Conservation (phyloP, 1,140 invertebrate species). For the Sitobion miscanthi region DNA sequence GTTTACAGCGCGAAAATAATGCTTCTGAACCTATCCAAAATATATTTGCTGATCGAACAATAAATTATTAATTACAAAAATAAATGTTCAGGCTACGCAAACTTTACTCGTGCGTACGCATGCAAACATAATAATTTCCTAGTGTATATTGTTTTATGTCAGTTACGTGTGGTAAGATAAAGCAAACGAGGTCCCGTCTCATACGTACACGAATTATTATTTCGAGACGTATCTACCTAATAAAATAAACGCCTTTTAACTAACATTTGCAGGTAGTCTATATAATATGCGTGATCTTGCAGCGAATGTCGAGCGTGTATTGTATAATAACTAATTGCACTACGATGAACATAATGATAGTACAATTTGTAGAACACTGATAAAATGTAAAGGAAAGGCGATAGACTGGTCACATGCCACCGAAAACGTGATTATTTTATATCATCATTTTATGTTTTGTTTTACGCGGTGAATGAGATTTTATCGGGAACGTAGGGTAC, state of each 20-base stretch:
- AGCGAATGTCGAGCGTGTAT: background rate
- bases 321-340: background rate
- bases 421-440: background rate
- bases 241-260: background rate
- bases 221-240: background rate
- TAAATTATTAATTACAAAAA: background rate
- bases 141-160: background rate
- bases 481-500: too few relatives aligned
- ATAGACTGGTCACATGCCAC: background rate
- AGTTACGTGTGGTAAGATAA: background rate
- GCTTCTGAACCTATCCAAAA: background rate
- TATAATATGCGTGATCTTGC: background rate
- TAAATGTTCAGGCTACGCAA: too few relatives aligned
- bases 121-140: background rate
- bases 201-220: background rate
- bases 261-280: background rate
- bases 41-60: background rate
- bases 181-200: background rate
- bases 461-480: background rate
- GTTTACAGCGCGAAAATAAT: background rate
- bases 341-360: background rate
- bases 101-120: background rate
- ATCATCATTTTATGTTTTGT: background rate
- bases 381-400: background rate
- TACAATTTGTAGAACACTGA: background rate